Evolutionary conservation across 2,888 invertebrate species (phyloP).

Genomic region (Meteorus colon): DNA sequence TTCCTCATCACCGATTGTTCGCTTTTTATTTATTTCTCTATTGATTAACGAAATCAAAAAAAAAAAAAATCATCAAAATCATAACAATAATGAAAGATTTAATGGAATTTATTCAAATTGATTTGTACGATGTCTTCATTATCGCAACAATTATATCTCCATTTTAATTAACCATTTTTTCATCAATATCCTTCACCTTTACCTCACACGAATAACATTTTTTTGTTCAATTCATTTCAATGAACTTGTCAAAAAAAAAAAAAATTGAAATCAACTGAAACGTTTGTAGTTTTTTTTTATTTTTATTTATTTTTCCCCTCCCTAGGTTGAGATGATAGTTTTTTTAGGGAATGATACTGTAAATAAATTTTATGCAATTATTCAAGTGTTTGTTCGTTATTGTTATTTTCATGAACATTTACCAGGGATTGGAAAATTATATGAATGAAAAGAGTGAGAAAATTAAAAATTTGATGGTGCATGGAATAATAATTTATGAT

Average conservation of each 20-base stretch:
- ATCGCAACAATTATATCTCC: neutral
- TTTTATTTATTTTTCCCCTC: too few relatives aligned
- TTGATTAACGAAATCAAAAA: constrained; percentile 2
- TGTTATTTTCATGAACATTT: neutral
- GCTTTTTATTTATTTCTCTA: constrained; percentile 23
- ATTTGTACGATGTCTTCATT: neutral
- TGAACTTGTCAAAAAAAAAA: too few relatives aligned
- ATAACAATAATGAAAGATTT: neutral
- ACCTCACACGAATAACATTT: too few relatives aligned
- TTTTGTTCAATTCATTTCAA: too few relatives aligned
- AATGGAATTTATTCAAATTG: neutral
- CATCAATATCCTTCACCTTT: neutral
- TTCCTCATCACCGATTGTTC: constrained; percentile 5
- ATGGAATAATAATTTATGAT: constrained; percentile 7
- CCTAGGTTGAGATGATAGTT: too few relatives aligned
- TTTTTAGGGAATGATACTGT: too few relatives aligned
- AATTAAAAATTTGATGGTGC: constrained; percentile 1
- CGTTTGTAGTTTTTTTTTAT: too few relatives aligned
- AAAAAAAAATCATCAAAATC: neutral
- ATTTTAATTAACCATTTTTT: neutral
- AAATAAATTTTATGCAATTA: too few relatives aligned
- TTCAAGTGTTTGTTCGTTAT: neutral
- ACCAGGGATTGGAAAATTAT: constrained; percentile 1
- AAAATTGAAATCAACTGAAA: too few relatives aligned
- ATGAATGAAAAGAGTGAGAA: neutral